Evolutionary conservation across 2,888 invertebrate species (phyloP), one percentile per base, ranked within the genome.

Genomic region (Pasiphila rectangulata): DNA sequence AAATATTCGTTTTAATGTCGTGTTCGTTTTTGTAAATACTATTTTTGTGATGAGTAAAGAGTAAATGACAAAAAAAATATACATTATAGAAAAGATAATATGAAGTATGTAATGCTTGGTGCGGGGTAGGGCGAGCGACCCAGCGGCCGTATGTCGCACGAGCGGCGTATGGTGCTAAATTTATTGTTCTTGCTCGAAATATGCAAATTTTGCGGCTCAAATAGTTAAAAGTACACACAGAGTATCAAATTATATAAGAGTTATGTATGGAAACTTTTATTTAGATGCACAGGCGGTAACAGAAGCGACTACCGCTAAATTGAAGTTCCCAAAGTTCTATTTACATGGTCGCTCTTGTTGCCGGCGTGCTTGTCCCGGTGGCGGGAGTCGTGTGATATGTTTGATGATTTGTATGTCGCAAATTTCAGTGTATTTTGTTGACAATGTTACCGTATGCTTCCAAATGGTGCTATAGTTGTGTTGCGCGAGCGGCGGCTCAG

Each of bases 61-160:
- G 78, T 79, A 79, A 84, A 83, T 82, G 82, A 82, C 77, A 79
- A 83, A 83, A 83, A 83, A 79, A 83, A 67, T 61, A 67, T 67
- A 67, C 32, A 19, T 24, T 65, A 64, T 60, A 58, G 45, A 55
- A 58, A 54, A 51, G 44, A 30, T 52, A 24, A 44, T 46, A 60
- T 57, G 48, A 55, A 56, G 56, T n/a, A n/a, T n/a, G n/a, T 60
- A 35, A 51, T 41, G 55, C 57, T 62, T 57, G 58, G 57, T 58
- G 46, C 52, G 51, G 42, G 42, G 56, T 32, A 63, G 61, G 60
- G 48, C 64, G 60, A 54, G 47, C 47, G 46, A 32, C 12, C 27
- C 4, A 19, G 19, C 4, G 29, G 20, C 13, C n/a, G 38, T 32
- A 16, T 44, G 45, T 51, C 43, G 51, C 24, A 29, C 25, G 38